Evolutionary conservation across 2,888 invertebrate species (phyloP), one percentile per base, ranked within the genome.

Genomic region (Melinaea marsaeus): DNA sequence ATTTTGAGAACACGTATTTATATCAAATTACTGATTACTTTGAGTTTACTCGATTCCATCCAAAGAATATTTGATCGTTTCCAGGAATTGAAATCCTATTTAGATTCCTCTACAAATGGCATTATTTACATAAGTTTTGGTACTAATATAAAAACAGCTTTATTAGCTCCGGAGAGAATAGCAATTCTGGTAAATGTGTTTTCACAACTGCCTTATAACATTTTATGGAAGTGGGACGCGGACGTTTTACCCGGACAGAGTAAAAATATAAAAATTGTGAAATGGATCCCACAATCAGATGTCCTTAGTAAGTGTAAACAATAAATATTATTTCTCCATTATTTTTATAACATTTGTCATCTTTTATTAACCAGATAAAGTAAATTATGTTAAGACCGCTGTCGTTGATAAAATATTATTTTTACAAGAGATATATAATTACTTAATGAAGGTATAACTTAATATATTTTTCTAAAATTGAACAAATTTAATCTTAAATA

Each of bases 221-320:
- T 88, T 4, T 55, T 88, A n/a, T 86, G 82, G 83, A 87, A 85
- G 70, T 85, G 79, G 80, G 78, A 81, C 57, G 67, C 66, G 0
- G 81, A 83, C 11, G 70, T 67, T 9, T 58, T 72, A n/a, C 65
- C 66, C 2, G 68, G 59, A 11, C 63, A 54, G 56, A 37, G 68
- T 0, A 11, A 65, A 0, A 73, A 72, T 22, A 65, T 73, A 13
- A 71, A 62, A 65, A 65, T 67, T 22, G 67, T 62, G 0, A 68
- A 66, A 57, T 71, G 70, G 69, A 47, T 70, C 0, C 72, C 72
- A 13, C 85, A 85, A 60, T 73, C 78, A 11, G 83, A 84, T 68
- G 68, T 85, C 13, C 66, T 85, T 4, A 78, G 83, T 75, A 57
- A 66, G 71, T 67, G 75, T 5, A 37, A 13, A 54, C 11, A 7